Evolutionary conservation across 2,797 vertebrate genomes (phyloP), one percentile per base, ranked within the genome.

Genomic region (Hydrocynus forskahlii): DNA sequence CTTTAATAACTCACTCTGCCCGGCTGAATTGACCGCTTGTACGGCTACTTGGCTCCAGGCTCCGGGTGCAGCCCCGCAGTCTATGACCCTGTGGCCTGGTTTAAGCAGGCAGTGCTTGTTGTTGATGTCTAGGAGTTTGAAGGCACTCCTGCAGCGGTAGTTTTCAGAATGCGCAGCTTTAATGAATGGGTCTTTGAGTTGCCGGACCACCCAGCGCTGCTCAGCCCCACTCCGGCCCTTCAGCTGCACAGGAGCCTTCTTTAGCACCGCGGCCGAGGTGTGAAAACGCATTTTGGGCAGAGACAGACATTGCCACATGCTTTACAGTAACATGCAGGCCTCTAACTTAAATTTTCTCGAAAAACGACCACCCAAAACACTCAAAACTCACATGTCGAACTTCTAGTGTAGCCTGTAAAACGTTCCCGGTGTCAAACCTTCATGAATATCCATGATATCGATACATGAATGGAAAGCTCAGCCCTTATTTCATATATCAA

Each of bases 11-110:
- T 92, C 88, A 98, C 97, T 94, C 64, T 91, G 80, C 75, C 95
- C 95, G 14, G 91, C 79, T 1, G 97, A 94, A 19, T 97, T 99
- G 85, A 99, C 97, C 70, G 91, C 95, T 48, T 93, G 90, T 13
- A 97, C 95, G 0, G 96, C 95, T 78, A 99, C 95, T 90, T 99
- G 98, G 87, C 96, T 97, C 98, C 98, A 99, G 2, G 97, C 97
- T 54, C 98, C 97, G 0, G 97, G 98, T 0, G 98, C 97, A 0
- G 97, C 95, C 0, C 98, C 98, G 0, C 97, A 99, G 89, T 99
- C 98, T 13, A 99, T 88, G 68, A 98, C 96, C 0, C 89, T 89
- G 7, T 91, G n/a, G 0, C 98, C 98, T 0, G 98, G 96, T 38
- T 64, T 88, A 7, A 99, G 88, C 7, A 99, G 76, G 1, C 19